Conservation (phyloP, 2,113 vertebrate genomes). For the Pavo muticus region DNA sequence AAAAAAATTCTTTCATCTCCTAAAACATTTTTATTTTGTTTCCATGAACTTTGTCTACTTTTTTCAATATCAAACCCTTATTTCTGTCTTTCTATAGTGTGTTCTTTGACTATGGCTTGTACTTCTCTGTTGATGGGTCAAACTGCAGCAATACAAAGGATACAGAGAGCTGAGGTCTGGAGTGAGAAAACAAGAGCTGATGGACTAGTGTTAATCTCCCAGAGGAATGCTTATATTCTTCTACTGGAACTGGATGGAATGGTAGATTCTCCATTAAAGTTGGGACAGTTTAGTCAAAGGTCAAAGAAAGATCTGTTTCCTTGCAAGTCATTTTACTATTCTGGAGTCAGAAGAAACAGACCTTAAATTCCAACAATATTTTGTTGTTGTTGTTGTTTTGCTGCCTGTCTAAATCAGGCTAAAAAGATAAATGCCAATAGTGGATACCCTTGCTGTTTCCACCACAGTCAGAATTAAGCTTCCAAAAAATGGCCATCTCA, state of each 20-base stretch:
- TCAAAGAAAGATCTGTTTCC: neutral
- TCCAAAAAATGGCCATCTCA: slow-evolving; percentile 78
- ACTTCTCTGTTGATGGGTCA: neutral
- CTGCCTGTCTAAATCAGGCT: slow-evolving; percentile 67
- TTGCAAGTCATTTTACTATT: neutral
- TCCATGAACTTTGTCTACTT: neutral
- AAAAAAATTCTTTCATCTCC: neutral
- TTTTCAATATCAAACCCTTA: neutral
- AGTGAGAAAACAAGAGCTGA: neutral
- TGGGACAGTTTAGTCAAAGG: neutral
- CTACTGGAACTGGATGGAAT: neutral
- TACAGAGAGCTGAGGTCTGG: neutral
- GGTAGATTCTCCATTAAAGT: neutral
- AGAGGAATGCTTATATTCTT: neutral
- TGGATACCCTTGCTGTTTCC: slow-evolving; percentile 60
- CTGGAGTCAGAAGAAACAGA: neutral
- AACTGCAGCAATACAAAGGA: neutral
- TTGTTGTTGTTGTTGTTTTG: neutral
- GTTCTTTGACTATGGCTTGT: neutral
- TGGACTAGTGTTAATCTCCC: neutral
- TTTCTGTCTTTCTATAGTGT: neutral
- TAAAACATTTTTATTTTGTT: neutral
- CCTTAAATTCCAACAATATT: neutral
- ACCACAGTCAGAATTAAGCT: slow-evolving; percentile 77
- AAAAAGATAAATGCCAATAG: slow-evolving; percentile 50